A percentile compares a stretch with the other conserved stretches of the same genome.
Conservation (phyloP, 2,113 vertebrate species). For the Cyprinodon brontotheroides region DNA sequence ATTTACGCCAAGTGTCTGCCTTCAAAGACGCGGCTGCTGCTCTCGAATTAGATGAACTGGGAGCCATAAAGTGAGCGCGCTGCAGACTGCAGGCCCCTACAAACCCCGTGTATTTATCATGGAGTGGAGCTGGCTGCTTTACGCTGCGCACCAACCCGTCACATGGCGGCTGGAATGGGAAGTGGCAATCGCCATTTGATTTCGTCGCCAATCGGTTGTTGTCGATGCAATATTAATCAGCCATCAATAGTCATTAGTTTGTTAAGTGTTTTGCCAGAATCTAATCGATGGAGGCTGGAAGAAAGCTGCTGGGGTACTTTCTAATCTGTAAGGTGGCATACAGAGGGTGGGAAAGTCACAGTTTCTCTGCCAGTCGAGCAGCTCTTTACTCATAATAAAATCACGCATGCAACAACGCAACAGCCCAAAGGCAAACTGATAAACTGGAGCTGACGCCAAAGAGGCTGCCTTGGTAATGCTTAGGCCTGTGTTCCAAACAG, state of each 20-base stretch:
- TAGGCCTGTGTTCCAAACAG: background rate
- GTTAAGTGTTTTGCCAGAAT: slow-evolving; percentile 81
- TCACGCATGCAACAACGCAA: slow-evolving; percentile 10
- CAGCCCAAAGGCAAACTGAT: slow-evolving; percentile 1
- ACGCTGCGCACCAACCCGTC: slow-evolving; percentile 51
- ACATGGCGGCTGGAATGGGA: slow-evolving; percentile 54
- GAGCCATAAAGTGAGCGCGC: slow-evolving; percentile 86
- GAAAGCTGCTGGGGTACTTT: slow-evolving; percentile 58
- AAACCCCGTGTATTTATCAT: slow-evolving; percentile 69
- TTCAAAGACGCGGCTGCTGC: slow-evolving; percentile 93
- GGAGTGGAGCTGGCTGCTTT: slow-evolving; percentile 44
- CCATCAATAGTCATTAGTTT: slow-evolving; percentile 86
- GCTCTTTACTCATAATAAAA: slow-evolving; percentile 14
- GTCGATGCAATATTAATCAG: slow-evolving; percentile 90
- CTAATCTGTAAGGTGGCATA: slow-evolving; percentile 47
- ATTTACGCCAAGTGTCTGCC: slow-evolving; percentile 97
- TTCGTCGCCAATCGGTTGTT: slow-evolving; percentile 72
- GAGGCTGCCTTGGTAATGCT: background rate
- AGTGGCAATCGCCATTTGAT: slow-evolving; percentile 55
- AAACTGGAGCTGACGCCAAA: slow-evolving; percentile 13
- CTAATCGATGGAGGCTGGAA: slow-evolving; percentile 79
- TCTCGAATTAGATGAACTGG: slow-evolving; percentile 91
- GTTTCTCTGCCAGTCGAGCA: slow-evolving; percentile 52
- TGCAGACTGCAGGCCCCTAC: slow-evolving; percentile 33
- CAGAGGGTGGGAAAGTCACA: slow-evolving; percentile 31